Evolutionary conservation across 2,113 vertebrate species (phyloP).

Genomic region (Oenanthe melanoleuca): DNA sequence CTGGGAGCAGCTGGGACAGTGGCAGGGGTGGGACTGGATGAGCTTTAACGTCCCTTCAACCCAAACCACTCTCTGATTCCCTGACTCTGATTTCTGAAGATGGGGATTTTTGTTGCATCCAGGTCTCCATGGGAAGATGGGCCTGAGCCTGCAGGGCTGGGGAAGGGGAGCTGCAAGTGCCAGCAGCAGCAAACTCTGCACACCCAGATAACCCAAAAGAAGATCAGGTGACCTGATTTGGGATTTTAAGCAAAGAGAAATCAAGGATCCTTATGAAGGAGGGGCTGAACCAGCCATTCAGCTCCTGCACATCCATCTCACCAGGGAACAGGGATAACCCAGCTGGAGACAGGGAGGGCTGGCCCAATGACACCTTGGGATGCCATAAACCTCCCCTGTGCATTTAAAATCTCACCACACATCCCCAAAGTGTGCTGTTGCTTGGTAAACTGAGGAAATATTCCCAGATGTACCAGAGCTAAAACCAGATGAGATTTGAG

Average conservation of each 20-base stretch:
- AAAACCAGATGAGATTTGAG: neutral
- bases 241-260: neutral
- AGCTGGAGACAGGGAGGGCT: fast-evolving
- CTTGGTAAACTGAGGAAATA: neutral
- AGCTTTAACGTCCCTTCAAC: neutral
- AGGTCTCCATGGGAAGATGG: fast-evolving
- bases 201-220: neutral
- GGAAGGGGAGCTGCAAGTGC: neutral
- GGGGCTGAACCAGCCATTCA: neutral
- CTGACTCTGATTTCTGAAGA: fast-evolving
- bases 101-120: neutral
- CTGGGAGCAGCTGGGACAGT: too few species aligned
- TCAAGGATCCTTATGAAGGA: neutral
- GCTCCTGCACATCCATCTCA: neutral
- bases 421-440: fast-evolving
- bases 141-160: neutral
- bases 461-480: neutral
- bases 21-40: neutral
- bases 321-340: neutral
- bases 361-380: fast-evolving
- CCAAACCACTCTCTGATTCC: neutral
- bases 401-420: neutral
- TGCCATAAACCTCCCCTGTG: neutral
- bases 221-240: neutral
- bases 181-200: neutral